Conservation (phyloP, 1,140 invertebrate species). For the Zaprionus africanus region DNA sequence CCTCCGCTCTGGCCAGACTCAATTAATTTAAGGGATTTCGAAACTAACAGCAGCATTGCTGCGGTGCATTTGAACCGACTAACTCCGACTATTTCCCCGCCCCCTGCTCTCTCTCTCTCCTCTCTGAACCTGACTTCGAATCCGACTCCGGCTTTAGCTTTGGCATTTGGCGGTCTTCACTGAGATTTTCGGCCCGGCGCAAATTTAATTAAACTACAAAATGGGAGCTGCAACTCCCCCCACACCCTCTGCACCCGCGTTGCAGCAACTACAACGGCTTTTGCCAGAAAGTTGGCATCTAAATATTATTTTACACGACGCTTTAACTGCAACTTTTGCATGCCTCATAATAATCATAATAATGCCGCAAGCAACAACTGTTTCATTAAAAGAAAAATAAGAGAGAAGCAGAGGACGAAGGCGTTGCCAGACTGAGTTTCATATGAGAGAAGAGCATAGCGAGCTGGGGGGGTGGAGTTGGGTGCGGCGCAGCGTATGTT, state of each 20-base stretch:
- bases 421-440: constrained; percentile 15
- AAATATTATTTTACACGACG: constrained; percentile 81
- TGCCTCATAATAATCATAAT: constrained; percentile 81
- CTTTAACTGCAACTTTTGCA: constrained; percentile 79
- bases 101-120: not conserved
- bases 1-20: constrained; percentile 32
- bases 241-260: too few relatives aligned
- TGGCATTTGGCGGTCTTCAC: constrained; percentile 69
- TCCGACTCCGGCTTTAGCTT: constrained; percentile 11
- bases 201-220: constrained; percentile 76
- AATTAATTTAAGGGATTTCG: constrained; percentile 71
- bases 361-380: constrained; percentile 75
- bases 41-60: constrained; percentile 45
- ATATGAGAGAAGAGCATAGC: not conserved
- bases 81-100: not conserved
- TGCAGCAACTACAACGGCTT: constrained; percentile 8
- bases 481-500: constrained; percentile 52
- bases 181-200: constrained; percentile 51
- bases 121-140: constrained; percentile 4
- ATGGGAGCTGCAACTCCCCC: constrained; percentile 23
- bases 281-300: constrained; percentile 58
- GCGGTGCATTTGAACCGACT: constrained; percentile 36
- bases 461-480: not conserved
- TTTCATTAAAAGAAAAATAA: constrained; percentile 78
- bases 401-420: not conserved